Percentiles rank a stretch among this genome's conserved stretches.
These are phyloP conservation scores for Eulemur rubriventer DNA, from an alignment of 2,797 vertebrate species.

Conservation along the genomic window DNA sequence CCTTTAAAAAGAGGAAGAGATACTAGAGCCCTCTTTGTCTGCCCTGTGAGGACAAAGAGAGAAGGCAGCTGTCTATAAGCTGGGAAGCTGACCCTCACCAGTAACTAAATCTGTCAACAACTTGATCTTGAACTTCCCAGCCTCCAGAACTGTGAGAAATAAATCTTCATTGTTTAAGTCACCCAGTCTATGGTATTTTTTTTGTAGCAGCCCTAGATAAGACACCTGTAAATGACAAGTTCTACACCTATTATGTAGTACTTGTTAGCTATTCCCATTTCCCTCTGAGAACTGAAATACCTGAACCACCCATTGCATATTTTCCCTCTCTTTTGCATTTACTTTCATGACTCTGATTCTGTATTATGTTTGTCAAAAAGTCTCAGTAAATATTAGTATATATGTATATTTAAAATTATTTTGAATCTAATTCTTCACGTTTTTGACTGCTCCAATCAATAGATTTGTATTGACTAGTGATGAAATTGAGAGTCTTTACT, in stretches of 20 bases:
- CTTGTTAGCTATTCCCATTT: constrained; percentile 8
- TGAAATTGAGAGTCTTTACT: neutral
- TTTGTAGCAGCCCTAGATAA: neutral
- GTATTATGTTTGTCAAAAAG: neutral
- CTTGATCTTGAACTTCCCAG: neutral
- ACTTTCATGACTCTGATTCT: neutral
- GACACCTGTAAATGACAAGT: neutral
- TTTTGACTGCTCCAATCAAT: neutral
- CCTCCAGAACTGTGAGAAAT: neutral
- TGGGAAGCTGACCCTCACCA: neutral
- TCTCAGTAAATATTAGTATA: neutral
- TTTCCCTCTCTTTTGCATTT: neutral
- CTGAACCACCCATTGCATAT: neutral
- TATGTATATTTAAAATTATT: neutral
- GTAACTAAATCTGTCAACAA: neutral
- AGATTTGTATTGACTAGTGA: neutral
- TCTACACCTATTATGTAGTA: neutral
- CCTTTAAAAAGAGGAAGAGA: neutral
- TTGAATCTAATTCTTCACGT: neutral
- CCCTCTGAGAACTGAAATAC: neutral
- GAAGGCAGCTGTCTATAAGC: neutral
- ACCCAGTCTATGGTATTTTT: neutral
- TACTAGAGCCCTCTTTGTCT: neutral
- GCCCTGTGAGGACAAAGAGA: neutral
- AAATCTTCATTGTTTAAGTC: neutral